Base-by-base conservation (phyloP, 53 echinoderm and acorn worm species). In the Holothuria scabra region DNA sequence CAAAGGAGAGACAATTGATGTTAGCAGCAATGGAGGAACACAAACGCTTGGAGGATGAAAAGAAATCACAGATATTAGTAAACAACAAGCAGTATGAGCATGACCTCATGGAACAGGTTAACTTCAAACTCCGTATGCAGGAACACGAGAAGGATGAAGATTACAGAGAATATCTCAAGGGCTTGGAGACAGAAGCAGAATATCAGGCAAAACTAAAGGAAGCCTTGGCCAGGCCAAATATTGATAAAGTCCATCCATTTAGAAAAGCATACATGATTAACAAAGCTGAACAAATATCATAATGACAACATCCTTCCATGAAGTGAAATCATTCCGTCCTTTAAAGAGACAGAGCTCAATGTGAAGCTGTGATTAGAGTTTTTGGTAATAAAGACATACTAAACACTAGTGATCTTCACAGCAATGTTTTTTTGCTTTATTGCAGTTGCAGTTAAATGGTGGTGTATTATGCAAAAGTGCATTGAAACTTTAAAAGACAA, bases 171-270 rank as follows among this genome's bases (percentile, higher is more conserved):
- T 99, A 95, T 74, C 86, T 99, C 34, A 75, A 93, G 26, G 99
- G 99, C 32, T 82, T 99, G 48, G 92, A 95, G 65, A 91, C 94
- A 19, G 99, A 99, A 87, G 99, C 99, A 16, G 84, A 91, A 60
- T 99, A 99, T 87, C 99, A 99, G 85, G 99, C 99, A 20, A 99
- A 99, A 84, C 60, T 99, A 67, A 99, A 99, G 89, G 99, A 94
- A 87, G 99, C 99, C 85, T 91, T 99, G 64, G 93, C 92, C 14
- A 88, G 99, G 59, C 99, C 99, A 5, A 70, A 91, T 56, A 93
- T 99, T n/a, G 99, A 94, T 81, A 99, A 99, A 87, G 81, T 89
- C 46, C 99, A 99, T 71, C 99, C 99, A 13, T 84, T 99, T 80
- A 87, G 94, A 22, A 87, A 92, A 64, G 92, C 91, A 62, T 80